Conservation (phyloP, 2,113 vertebrate species). For the Echinops telfairi region DNA sequence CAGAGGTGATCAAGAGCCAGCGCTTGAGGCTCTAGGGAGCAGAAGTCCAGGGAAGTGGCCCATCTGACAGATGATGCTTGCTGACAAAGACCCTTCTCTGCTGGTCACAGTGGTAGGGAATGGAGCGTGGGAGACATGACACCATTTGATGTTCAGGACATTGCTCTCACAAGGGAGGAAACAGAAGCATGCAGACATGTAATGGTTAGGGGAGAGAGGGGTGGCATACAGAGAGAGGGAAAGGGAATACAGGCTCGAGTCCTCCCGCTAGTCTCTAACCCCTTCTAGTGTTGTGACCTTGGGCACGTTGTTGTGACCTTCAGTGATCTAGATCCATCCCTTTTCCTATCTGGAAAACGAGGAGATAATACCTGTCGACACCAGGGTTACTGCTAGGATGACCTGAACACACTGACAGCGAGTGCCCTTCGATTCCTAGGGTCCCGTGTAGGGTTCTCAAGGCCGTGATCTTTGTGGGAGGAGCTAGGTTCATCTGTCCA, state of each 20-base stretch:
- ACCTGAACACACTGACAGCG: no score
- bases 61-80: neutral
- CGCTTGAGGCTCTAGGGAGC: slow-evolving; percentile 16
- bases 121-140: neutral
- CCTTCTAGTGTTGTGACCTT: slow-evolving; percentile 36
- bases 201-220: no score
- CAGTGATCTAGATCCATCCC: neutral
- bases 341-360: slow-evolving; percentile 9
- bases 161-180: neutral
- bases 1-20: neutral
- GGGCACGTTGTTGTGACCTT: neutral
- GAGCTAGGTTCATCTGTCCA: no score
- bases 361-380: neutral
- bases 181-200: neutral
- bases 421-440: no score
- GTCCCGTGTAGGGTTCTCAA: no score
- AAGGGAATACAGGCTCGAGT: neutral
- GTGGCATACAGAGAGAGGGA: neutral
- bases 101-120: neutral
- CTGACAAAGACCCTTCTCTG: neutral
- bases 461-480: no score
- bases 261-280: neutral
- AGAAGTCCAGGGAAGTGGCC: neutral
- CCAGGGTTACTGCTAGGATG: neutral
- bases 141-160: neutral